Base-by-base conservation (phyloP, 2,113 vertebrate genomes). In the Ceuthmochares aereus region DNA sequence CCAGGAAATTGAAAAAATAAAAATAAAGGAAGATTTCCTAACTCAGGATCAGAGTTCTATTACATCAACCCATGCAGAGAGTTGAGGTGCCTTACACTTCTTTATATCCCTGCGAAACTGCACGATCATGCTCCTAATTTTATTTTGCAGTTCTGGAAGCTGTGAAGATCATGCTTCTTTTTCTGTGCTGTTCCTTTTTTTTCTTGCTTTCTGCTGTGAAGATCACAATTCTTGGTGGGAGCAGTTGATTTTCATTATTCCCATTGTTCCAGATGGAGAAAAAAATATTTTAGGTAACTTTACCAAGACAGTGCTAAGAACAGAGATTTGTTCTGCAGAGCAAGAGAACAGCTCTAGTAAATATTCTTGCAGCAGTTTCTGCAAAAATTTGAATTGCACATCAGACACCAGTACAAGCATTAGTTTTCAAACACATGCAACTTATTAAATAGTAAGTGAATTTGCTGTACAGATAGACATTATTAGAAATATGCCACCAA, bases 211-310 rank as follows among this genome's bases (percentile, higher is more conserved):
- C 51, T 62, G 4, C 40, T 94, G 22, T 89, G 43, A 95, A 79
- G 74, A 79, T 83, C 45, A 52, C 51, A 52, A 26, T 30, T 90
- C 79, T 93, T 80, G 55, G n/a, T 19, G 12, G n/a, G 17, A 88
- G 16, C 34, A 74, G 75, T 18, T 84, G 56, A 55, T 82, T 84
- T 84, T 76, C 58, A 58, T 85, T 80, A 89, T 67, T 84, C 9
- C 75, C 13, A 26, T 75, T n/a, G 27, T 45, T 83, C 27, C 36
- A 83, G 51, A 49, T 6, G 20, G 43, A 80, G 47, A 84, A 90
- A 86, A 4, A 95, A 92, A 76, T 76, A 90, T 77, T 86, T 94
- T 59, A 81, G 34, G 29, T 84, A 84, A 85, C 55, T 90, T 62
- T 67, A 79, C 15, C 55, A 63, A 67, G 47, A 64, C 17, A 76